Percentiles rank a stretch among this genome's conserved stretches.
These are phyloP conservation scores for Parambassis ranga DNA, from an alignment of 2,797 vertebrate species.

Conservation along the genomic window DNA sequence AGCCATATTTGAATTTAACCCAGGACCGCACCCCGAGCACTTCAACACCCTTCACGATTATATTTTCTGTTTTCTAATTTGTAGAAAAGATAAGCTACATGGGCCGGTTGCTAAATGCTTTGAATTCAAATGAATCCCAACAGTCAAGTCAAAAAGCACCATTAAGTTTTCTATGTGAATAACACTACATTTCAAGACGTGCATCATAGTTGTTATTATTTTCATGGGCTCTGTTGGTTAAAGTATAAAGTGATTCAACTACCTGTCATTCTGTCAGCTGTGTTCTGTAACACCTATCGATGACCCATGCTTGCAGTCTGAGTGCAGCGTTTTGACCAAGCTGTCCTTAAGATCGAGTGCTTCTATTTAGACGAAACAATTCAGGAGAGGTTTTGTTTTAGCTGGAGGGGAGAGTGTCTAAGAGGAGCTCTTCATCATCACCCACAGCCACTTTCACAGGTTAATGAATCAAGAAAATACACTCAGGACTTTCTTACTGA, in stretches of 20 bases:
- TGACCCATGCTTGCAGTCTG: constrained; percentile 1
- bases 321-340: constrained; percentile 18
- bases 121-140: no score
- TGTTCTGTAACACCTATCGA: constrained; percentile 27
- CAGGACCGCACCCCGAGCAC: no score
- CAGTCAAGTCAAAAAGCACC: no score
- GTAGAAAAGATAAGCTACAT: no score
- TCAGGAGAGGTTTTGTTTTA: constrained; percentile 40
- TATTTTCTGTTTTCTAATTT: no score
- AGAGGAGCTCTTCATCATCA: constrained; percentile 39
- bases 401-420: constrained; percentile 29
- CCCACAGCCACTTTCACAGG: constrained; percentile 36
- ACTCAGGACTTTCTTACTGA: constrained; percentile 8
- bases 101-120: no score
- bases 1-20: no score
- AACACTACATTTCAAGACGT: background rate
- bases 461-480: constrained; percentile 51
- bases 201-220: background rate
- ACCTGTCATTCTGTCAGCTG: constrained; percentile 3
- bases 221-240: background rate
- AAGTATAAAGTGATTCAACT: constrained; percentile 1
- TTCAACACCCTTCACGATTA: no score
- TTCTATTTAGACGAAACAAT: constrained; percentile 49
- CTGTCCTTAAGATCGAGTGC: constrained; percentile 51
- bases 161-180: no score